Base-by-base conservation (phyloP, 2,113 vertebrate species). In the Galbula dea region DNA sequence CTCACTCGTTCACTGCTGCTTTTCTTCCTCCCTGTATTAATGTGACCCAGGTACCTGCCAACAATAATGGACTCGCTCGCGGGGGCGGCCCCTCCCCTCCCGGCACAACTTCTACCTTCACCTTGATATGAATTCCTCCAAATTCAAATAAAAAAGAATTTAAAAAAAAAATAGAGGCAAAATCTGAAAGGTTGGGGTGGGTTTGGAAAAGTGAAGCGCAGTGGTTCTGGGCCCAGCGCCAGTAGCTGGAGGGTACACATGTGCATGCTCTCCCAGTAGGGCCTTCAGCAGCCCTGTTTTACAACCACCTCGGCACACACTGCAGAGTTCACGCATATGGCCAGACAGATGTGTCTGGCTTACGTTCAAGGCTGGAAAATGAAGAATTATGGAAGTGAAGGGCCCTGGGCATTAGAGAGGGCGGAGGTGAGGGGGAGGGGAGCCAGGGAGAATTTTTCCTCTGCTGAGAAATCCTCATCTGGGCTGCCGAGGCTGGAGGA, bases 311-410 rank as follows among this genome's bases (percentile, higher is more conserved):
- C 98, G 97, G 98, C 98, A 98, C 98, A 98, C 98, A 98, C 98
- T 97, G 97, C 97, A 97, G 98, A 98, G 98, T 98, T 98, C 98
- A 98, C 98, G 99, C 99, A 99, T 99, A 98, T 99, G 99, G 99
- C 97, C 98, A 99, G 98, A 98, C 98, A 99, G 99, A 99, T 99
- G 98, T 98, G 98, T 98, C 98, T 99, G 99, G 99, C 99, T 97
- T 94, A 97, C 97, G 97, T 99, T 99, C 99, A 99, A 98, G 98
- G 98, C 98, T 98, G 98, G 98, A 98, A 98, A 98, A 98, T 98
- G 98, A 98, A 98, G 98, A 98, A 98, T 98, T 99, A 99, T 99
- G 98, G 98, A 98, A 98, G 99, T 98, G 98, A 98, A 98, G 99
- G 98, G 98, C 98, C 98, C 98, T 98, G 98, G 98, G 98, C 99